These are phyloP conservation scores for Macrotis lagotis DNA, from an alignment of 2,113 vertebrate genomes.

Conservation along the genomic window DNA sequence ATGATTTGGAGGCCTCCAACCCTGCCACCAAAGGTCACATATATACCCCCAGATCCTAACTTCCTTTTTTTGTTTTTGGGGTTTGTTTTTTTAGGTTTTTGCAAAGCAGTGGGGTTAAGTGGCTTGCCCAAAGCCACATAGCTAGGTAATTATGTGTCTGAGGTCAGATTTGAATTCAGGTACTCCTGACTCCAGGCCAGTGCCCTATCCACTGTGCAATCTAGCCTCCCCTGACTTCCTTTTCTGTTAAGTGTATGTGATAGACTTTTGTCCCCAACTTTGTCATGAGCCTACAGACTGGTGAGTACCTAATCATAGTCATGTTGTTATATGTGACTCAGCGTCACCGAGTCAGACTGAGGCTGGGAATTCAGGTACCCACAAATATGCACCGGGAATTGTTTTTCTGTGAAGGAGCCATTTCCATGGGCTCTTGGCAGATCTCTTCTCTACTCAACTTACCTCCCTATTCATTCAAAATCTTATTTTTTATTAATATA, in stretches of 20 bases:
- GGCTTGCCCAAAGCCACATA: no score
- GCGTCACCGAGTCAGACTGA: accelerated
- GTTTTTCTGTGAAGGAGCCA: accelerated
- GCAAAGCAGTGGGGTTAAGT: no score
- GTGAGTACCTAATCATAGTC: accelerated
- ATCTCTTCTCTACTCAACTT: background rate
- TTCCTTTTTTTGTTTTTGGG: no score
- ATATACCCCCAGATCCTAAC: background rate
- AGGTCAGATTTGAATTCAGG: no score
- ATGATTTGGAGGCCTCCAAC: background rate
- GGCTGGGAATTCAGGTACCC: no score
- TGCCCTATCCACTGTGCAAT: no score
- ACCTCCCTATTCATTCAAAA: background rate
- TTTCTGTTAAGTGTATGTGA: accelerated
- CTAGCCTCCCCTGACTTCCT: no score
- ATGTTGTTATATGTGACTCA: no score
- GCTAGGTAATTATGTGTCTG: no score
- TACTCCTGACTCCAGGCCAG: no score
- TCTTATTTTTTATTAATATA: background rate
- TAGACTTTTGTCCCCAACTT: background rate
- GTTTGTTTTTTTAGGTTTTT: no score
- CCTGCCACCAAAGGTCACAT: background rate
- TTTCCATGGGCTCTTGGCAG: background rate
- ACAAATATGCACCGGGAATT: background rate
- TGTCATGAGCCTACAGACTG: background rate